These are phyloP conservation scores for Steinernema feltiae DNA, from an alignment of 1,140 invertebrate genomes.

Conservation along the genomic window DNA sequence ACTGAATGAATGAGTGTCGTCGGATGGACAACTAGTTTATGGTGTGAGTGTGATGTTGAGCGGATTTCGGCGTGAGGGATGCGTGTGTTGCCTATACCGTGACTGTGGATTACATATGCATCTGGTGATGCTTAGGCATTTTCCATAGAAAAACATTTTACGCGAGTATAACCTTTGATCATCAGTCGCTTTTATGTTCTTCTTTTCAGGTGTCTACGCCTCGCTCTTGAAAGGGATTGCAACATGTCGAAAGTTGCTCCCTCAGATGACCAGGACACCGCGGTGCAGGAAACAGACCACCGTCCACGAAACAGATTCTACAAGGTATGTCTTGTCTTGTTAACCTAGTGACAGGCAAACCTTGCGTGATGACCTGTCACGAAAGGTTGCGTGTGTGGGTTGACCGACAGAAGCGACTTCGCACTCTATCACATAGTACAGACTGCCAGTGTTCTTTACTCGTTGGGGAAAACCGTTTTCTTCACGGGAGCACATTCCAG, in stretches of 20 bases:
- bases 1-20: neutral
- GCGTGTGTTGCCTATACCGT: neutral
- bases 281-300: neutral
- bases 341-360: neutral
- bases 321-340: neutral
- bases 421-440: neutral
- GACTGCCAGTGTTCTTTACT: too few species aligned
- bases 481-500: too few species aligned
- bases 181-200: neutral
- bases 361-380: neutral
- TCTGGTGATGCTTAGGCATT: neutral
- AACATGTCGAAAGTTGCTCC: neutral
- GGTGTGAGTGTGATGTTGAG: neutral
- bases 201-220: neutral
- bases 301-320: neutral
- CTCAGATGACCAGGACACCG: too few species aligned
- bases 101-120: constrained; percentile 5
- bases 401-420: neutral
- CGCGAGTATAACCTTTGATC: neutral
- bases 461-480: too few species aligned
- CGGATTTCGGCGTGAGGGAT: neutral
- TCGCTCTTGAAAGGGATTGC: neutral
- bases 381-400: neutral
- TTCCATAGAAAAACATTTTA: neutral
- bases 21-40: constrained; percentile 4